Evolutionary conservation across 2,888 invertebrate species (phyloP), one percentile per base, ranked within the genome.

Genomic region (Villa cingulata): DNA sequence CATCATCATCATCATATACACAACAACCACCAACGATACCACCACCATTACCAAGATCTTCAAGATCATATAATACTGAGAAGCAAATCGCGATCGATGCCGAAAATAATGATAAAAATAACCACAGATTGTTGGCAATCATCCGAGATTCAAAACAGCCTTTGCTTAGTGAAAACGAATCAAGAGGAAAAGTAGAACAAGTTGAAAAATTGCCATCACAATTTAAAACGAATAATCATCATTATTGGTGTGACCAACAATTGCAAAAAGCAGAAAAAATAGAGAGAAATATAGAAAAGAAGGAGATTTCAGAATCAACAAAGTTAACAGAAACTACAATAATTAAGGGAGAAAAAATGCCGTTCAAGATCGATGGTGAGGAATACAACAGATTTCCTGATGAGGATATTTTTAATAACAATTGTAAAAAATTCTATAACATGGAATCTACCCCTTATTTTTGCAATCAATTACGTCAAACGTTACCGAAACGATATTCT

Each of bases 111-210:
- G 54, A 68, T 70, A n/a, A 72, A 73, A 59, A 61, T 56, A 75
- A 74, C 64, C 74, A 75, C 66, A 74, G 79, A 56, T 70, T 80
- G 54, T 66, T 80, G 63, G 77, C 78, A 57, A 72, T 80, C 56
- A 76, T 80, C 64, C 73, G 75, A 58, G 75, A 77, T 60, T 70
- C 74, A 50, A 60, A 63, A 44, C 62, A 71, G 48, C 45, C 48
- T n/a, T 36, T 41, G 12, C 9, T 3, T 32, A 49, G 49, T 47
- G 50, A 46, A 45, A 50, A 48, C 51, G 51, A 55, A 46, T 54
- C 53, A 50, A 51, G 56, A 39, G 50, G 20, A 46, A 53, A 54
- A 46, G 43, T 48, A 34, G 55, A 56, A 50, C 37, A 45, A 45
- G 29, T 23, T 17, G 40, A 32, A 43, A 40, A 47, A 47, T 39